Base-by-base conservation (phyloP, 2,888 invertebrate genomes). In the Philhelius pedissequus region DNA sequence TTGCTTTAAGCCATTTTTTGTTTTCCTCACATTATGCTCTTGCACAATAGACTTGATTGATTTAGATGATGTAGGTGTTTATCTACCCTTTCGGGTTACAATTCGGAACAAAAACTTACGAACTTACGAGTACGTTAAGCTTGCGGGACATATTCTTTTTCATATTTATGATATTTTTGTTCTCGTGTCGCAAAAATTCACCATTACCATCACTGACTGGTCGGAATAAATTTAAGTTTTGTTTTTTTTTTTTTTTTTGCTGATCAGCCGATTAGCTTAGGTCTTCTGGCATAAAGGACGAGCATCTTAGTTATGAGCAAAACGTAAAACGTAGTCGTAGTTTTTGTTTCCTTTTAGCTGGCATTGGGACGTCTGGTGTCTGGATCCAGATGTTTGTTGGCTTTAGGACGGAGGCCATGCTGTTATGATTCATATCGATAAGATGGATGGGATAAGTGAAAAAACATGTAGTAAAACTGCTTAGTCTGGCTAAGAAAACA, bases 11-110 rank as follows among this genome's bases (percentile, higher is more conserved):
- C 27, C 0, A 9, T 25, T 25, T 62, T 43, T 32, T 27, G 18
- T 45, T 32, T 1, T 1, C 38, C 7, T 20, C 20, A 1, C 20
- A 20, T n/a, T 45, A 13, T 64, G 32, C 32, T 56, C 18, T 20
- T 35, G 0, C 48, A 18, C 48, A 20, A 30, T 48, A 20, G n/a
- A 30, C 30, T 18, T 64, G 64, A 30, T 64, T 64, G 48, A 64
- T 64, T 64, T 48, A 64, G 45, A 30, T 48, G 48, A 48, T 45
- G 48, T 32, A 48, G 27, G 62, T 43, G 62, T 43, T 60, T 60
- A 60, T 60, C 60, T 18, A 9, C 27, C 38, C 11, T 22, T 38
- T 58, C 4, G 25, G 22, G 5, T 15, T 40, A 35, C 56, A 32
- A 56, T 20, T 56, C 22, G 11, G 15, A 60, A 40, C 15, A 60